Evolutionary conservation across 2,113 vertebrate genomes (phyloP), one percentile per base, ranked within the genome.

Genomic region (Epinephelus lanceolatus): DNA sequence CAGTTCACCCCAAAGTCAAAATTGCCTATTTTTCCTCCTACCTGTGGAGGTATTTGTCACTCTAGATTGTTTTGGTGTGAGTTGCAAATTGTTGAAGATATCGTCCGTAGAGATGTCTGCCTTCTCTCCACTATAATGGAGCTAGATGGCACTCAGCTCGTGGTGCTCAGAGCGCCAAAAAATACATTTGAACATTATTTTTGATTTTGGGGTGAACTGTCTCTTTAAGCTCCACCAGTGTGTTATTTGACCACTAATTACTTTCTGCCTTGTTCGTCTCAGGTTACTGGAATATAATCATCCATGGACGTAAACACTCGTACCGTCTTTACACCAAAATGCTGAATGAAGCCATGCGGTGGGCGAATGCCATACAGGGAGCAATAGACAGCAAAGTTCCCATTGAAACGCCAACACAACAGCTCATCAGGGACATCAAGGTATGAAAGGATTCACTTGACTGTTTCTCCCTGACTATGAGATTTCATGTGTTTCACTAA

Each of bases 381-480:
- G 97, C 97, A 27, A 98, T 98, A 66, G 97, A 98, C 93, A 97
- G 91, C 94, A 98, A 98, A 83, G 95, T 96, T 40, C 97, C 97
- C 87, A 98, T 98, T 14, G 97, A 98, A 95, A 98, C 97, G 0
- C 97, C 97, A 11, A 98, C 97, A 0, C 97, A 98, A 86, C 97
- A 98, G 5, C 97, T 98, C 80, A 98, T 98, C 87, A 95, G 96
- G 81, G 97, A 98, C 93, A 98, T 98, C 89, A 97, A 97, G 96
- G 97, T 98, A 96, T 56, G 91, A 91, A 70, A 30, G 6, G 5
- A 25, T 13, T 49, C 8, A 17, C 7, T 55, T 27, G 6, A 6
- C 10, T 61, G 13, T 51, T 51, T 52, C 12, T 51, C 6, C 6
- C 2, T 52, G 11, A 11, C 21, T 12, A 12, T 63, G 15, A 27